Evolutionary conservation across 2,888 invertebrate genomes (phyloP), one percentile per base, ranked within the genome.

Genomic region (Microctonus aethiopoides): DNA sequence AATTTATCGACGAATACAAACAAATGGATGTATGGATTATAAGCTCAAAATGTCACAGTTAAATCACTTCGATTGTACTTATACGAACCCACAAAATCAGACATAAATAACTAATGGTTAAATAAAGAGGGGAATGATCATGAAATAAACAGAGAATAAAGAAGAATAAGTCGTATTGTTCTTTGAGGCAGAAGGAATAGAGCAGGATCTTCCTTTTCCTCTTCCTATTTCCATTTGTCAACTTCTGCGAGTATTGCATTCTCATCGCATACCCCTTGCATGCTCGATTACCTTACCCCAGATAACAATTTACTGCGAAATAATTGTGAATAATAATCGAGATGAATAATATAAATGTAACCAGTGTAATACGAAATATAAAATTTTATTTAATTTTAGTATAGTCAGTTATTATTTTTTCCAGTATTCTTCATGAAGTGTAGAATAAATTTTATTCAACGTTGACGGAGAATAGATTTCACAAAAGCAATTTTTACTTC

Each of bases 211-310:
- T 68, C 63, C 63, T 41, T 41, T 68, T 68, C 63, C 68, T 62
- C 51, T 56, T 63, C 63, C 68, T 62, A 68, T 68, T 68, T 68
- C 56, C 68, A 68, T 68, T 68, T 68, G 68, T 68, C 68, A 68
- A 62, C 62, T 34, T 36, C 68, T 57, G 39, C 41, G 20, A 32
- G 20, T 51, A 32, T 46, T 56, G 36, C 36, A 61, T 67, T 60
- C 36, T 52, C 36, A 61, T 61, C 51, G 68, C 57, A 24, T 63
- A 29, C 56, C n/a, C n/a, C n/a, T n/a, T n/a, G n/a, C 11, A 41
- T 56, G 68, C 41, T 62, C 63, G 63, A 68, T 68, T 68, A 68
- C 63, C 56, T 62, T 20, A 46, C 22, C n/a, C 62, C 63, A 29
- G 56, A 62, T 54, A 68, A 24, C 62, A 68, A 68, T 63, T 68